Percentiles rank a stretch among this genome's conserved stretches.
Evolutionary conservation across 2,888 invertebrate genomes (phyloP).

Genomic region (Habroteleia sp.): DNA sequence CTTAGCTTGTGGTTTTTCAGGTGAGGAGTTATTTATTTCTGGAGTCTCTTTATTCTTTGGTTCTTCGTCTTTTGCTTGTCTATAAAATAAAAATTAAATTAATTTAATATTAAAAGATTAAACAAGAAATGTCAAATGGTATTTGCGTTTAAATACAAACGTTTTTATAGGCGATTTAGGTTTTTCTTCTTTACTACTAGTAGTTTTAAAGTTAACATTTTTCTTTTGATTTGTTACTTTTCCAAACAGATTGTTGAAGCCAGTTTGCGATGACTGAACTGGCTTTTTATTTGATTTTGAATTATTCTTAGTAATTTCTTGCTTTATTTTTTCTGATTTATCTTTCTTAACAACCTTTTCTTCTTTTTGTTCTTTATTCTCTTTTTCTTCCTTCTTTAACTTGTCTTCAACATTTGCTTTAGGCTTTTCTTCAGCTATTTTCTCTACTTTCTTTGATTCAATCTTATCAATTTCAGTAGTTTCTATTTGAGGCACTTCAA

Average conservation of each 20-base stretch:
- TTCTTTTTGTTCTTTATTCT: conserved; percentile 26
- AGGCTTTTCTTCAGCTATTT: conserved; percentile 19
- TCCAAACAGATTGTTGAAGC: conserved; percentile 73
- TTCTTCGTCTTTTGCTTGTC: conserved; percentile 5
- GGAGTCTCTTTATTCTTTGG: conserved; percentile 33
- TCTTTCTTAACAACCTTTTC: conserved; percentile 15
- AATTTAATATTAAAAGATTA: conserved; percentile 1
- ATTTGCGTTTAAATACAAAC: no score
- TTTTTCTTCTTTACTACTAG: conserved; percentile 24
- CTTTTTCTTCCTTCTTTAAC: conserved; percentile 23
- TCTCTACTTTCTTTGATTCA: background rate
- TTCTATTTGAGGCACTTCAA: conserved; percentile 11
- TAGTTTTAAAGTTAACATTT: conserved; percentile 41
- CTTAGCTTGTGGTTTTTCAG: conserved; percentile 42
- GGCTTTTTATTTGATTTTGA: conserved; percentile 66
- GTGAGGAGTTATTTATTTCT: conserved; percentile 19
- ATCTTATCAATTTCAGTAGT: conserved; percentile 16
- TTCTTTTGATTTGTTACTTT: conserved; percentile 64
- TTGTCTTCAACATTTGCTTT: conserved; percentile 20
- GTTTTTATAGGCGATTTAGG: conserved; percentile 20
- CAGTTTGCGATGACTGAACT: conserved; percentile 68
- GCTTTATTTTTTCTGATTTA: conserved; percentile 11
- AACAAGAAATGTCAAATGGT: no score
- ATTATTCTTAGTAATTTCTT: conserved; percentile 26
- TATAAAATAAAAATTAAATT: conserved; percentile 13